Evolutionary conservation across 1,140 invertebrate genomes (phyloP).

Genomic region (Leptinotarsa undecemlineata): DNA sequence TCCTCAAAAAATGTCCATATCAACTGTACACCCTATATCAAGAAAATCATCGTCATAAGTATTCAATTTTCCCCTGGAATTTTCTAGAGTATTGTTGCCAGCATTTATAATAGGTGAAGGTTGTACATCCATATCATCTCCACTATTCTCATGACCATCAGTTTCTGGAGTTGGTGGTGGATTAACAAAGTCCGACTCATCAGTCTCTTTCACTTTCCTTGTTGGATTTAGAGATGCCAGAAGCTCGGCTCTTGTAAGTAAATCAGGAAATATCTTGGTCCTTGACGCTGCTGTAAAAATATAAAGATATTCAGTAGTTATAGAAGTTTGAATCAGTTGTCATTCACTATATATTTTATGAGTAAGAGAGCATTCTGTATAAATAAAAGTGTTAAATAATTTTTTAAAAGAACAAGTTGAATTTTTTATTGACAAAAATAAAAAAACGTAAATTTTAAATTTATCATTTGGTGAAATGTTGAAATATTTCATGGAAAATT

Average conservation of each 20-base stretch:
- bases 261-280: slow-evolving; percentile 63
- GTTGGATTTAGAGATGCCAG: slow-evolving; percentile 56
- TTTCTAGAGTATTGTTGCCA: slow-evolving; percentile 6
- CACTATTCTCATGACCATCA: slow-evolving; percentile 71
- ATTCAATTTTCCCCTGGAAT: slow-evolving; percentile 38
- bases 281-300: slow-evolving; percentile 40
- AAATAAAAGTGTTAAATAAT: not conserved
- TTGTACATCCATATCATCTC: slow-evolving; percentile 61
- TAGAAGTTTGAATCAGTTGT: not conserved
- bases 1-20: slow-evolving; percentile 73
- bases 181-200: slow-evolving; percentile 66
- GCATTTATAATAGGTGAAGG: slow-evolving; percentile 20
- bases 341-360: not conserved
- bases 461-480: too few species aligned
- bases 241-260: slow-evolving; percentile 62
- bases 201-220: slow-evolving; percentile 55
- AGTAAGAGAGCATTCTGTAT: not conserved
- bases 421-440: too few species aligned
- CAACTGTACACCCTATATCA: slow-evolving; percentile 68
- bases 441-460: too few species aligned
- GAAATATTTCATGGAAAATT: too few species aligned
- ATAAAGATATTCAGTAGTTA: slow-evolving; percentile 13
- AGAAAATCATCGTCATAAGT: slow-evolving; percentile 72
- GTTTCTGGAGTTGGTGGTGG: slow-evolving; percentile 78
- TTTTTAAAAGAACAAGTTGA: too few species aligned